Base-by-base conservation (phyloP, 2,888 invertebrate genomes). In the Diarsia rubi region DNA sequence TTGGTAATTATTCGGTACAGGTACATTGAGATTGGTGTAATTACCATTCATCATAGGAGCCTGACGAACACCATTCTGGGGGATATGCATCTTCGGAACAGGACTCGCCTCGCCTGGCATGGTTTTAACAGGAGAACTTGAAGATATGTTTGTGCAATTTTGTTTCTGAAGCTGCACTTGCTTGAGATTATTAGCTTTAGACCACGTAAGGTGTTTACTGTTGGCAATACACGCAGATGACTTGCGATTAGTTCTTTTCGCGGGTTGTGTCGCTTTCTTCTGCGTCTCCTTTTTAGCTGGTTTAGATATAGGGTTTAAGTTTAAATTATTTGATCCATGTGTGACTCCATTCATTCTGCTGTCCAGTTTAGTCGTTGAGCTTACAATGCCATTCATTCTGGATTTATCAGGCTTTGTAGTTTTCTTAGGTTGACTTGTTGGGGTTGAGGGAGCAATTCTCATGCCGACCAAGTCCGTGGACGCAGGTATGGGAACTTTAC, bases 211-310 rank as follows among this genome's bases (percentile, higher is more conserved):
- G 76, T 96, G 96, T 90, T 96, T 96, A 88, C 93, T 96, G 83
- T 96, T 96, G 31, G 96, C 96, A 69, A 96, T 96, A 81, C 96
- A 96, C 31, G 95, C 96, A 8, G 96, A 96, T 54, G 96, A 96
- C 83, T 95, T 96, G 27, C 96, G 91, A 84, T 96, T 96, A 3
- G 94, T 95, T 88, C 94, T 91, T 90, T 95, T 96, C 42, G 90
- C 78, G 42, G 92, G 75, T 69, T 91, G 91, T 62, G 87, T 64
- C 47, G 88, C 87, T 81, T 93, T 95, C 81, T 92, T 95, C 42
- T 87, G 85, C 19, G 90, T 65, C 79, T 96, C 95, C 84, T 94
- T 94, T 85, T 95, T 96, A 49, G 89, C 79, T 42, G 91, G 87
- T 89, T 96, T 95, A 52, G 90, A 86, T 54, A 92, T 90, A 59